Evolutionary conservation across 2,888 invertebrate genomes (phyloP), one percentile per base, ranked within the genome.

Genomic region (Pyralis farinalis): DNA sequence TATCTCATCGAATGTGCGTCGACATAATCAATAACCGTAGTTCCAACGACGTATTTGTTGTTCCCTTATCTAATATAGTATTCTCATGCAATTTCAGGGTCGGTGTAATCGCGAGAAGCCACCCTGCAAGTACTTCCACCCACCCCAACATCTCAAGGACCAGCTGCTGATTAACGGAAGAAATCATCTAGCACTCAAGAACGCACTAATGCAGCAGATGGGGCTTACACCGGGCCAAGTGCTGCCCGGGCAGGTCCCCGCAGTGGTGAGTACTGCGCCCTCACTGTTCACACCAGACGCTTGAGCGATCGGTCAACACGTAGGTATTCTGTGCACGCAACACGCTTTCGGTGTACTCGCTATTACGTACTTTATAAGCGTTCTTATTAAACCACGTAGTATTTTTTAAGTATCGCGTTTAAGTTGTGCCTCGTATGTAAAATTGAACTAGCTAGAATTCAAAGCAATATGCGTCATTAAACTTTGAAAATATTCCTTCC

Each of bases 121-220:
- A 58, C 99, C 99, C 72, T 99, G 99, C 96, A 99, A 99, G 93
- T 99, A 99, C 92, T 98, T 99, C 91, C 99, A 99, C 91, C 99
- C 99, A 65, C 99, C 99, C 63, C 99, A 99, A 90, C 99, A 99
- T 90, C 93, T 99, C 74, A 98, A 99, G 92, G 99, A 99, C 91
- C 99, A 99, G 93, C 93, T 99, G 83, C 92, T 99, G 88, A 98
- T 99, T 92, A 99, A 99, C 92, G 99, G 99, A 62, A 93, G 98
- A 81, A 99, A 99, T 93, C 99, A 99, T 92, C 93, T 99, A 91
- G 98, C 99, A 75, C 91, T 99, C 88, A 99, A 99, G 92, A 98
- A 98, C 91, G 97, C 97, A 68, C 92, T 97, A 74, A 96, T 97
- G 95, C 97, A 97, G 92, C 97, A 97, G 91, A 96, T 97, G 97